A percentile compares a stretch with the other conserved stretches of the same genome.
These are phyloP conservation scores for Eutolmus rufibarbis DNA, from an alignment of 2,888 invertebrate species.

Conservation along the genomic window DNA sequence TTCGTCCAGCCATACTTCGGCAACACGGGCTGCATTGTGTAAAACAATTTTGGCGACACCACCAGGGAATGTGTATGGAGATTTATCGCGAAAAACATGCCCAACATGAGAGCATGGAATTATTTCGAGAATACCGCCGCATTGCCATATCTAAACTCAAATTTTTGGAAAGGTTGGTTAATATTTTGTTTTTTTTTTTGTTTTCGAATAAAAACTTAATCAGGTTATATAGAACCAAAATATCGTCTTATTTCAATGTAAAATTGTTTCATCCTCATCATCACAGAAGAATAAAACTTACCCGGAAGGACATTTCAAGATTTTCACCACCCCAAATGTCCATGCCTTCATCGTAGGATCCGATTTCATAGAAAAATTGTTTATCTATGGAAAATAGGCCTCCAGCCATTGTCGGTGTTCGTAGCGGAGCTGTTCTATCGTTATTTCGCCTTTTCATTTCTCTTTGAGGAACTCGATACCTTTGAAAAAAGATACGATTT, in stretches of 20 bases:
- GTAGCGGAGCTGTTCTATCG: slow-evolving; percentile 89
- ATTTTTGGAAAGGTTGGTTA: background rate
- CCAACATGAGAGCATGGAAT: slow-evolving; percentile 96
- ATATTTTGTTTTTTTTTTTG: background rate
- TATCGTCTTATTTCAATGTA: background rate
- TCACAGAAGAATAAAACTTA: slow-evolving; percentile 53
- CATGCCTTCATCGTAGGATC: slow-evolving; percentile 99
- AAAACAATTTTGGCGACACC: slow-evolving; percentile 96
- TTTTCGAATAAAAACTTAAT: background rate
- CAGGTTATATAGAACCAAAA: background rate
- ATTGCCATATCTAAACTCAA: slow-evolving; percentile 88
- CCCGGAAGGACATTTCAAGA: slow-evolving; percentile 65
- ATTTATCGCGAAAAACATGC: slow-evolving; percentile 97
- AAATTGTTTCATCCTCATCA: background rate
- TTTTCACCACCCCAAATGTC: slow-evolving; percentile 91
- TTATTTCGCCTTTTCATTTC: slow-evolving; percentile 94
- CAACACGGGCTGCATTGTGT: slow-evolving; percentile 97
- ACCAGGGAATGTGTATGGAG: slow-evolving; percentile 99
- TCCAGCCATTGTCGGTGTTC: slow-evolving; percentile 98
- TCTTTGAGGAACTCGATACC: slow-evolving; percentile 97
- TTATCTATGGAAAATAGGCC: slow-evolving; percentile 94
- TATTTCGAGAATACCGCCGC: slow-evolving; percentile 94
- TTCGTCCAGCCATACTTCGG: slow-evolving; percentile 99
- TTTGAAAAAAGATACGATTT: slow-evolving; percentile 54
- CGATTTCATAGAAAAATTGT: slow-evolving; percentile 97